Base-by-base conservation (phyloP, 2,888 invertebrate genomes). In the Lepetodrilus schrolli region DNA sequence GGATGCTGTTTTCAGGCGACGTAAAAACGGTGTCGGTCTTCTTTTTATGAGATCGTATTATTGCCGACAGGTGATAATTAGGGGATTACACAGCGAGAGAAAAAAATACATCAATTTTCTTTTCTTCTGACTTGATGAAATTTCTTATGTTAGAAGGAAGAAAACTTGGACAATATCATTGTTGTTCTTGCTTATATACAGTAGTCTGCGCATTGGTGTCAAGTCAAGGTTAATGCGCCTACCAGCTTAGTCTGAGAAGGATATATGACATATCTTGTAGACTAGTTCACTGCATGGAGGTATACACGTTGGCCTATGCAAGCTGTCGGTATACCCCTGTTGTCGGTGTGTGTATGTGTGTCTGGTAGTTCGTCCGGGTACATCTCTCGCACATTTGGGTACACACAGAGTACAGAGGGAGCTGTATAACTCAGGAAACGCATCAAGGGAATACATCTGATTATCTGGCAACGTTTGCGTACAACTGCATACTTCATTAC, bases 21-120 rank as follows among this genome's bases (percentile, higher is more conserved):
- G n/a, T n/a, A n/a, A n/a, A n/a, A n/a, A n/a, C n/a, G n/a, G n/a
- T n/a, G n/a, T n/a, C n/a, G n/a, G n/a, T n/a, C n/a, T n/a, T n/a
- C n/a, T n/a, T n/a, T 26, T 7, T 58, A 5, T 58, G 26, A 58
- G 30, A 26, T 34, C 30, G 58, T 26, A 58, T 58, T 30, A 51
- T 30, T 34, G 17, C 58, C 34, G 58, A 34, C 58, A 58, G 58
- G n/a, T 58, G 58, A 58, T 58, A 34, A 30, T 58, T 58, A 58
- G 26, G 58, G 34, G 58, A 23, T 58, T 43, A 43, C 43, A 43
- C 4, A n/a, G n/a, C n/a, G n/a, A n/a, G n/a, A n/a, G n/a, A n/a
- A n/a, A n/a, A n/a, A n/a, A n/a, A n/a, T n/a, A n/a, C n/a, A n/a
- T n/a, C n/a, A n/a, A n/a, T n/a, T n/a, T n/a, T n/a, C n/a, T n/a